A percentile compares a stretch with the other conserved stretches of the same genome.
Evolutionary conservation across 2,888 invertebrate genomes (phyloP).

Genomic region (Noctua fimbriata): DNA sequence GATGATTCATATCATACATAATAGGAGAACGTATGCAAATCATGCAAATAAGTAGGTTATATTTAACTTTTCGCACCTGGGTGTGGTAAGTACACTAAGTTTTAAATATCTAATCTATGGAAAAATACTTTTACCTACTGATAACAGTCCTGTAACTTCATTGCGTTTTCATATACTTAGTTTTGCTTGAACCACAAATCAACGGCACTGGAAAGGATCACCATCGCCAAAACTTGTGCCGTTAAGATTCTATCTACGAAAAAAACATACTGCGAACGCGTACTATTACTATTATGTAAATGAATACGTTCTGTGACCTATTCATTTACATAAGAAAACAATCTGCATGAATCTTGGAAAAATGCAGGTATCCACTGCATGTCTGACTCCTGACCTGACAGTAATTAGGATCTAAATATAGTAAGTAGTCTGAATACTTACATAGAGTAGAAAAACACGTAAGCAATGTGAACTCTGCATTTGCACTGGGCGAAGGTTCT

Average conservation of each 20-base stretch:
- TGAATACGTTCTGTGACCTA: not conserved
- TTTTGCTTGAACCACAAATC: not conserved
- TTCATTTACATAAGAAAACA: not conserved
- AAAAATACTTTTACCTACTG: constrained; percentile 6
- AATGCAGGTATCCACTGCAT: not conserved
- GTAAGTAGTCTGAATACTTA: constrained; percentile 1
- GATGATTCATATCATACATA: constrained; percentile 2
- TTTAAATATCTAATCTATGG: not conserved
- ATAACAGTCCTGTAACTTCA: not conserved
- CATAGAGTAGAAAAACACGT: constrained; percentile 28
- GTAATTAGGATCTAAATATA: constrained; percentile 38
- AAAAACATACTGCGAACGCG: not conserved
- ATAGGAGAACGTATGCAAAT: constrained; percentile 25
- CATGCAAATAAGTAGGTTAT: constrained; percentile 15
- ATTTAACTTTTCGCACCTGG: not conserved
- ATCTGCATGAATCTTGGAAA: not conserved
- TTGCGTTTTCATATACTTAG: not conserved
- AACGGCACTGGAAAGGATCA: not conserved
- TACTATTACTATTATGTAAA: not conserved
- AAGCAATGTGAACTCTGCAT: constrained; percentile 50
- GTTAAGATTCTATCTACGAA: not conserved
- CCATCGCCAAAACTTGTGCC: not conserved
- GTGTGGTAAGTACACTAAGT: not conserved
- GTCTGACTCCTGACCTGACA: constrained; percentile 4
- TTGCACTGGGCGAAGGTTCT: constrained; percentile 61